Evolutionary conservation across 2,888 invertebrate species (phyloP).

Genomic region (Meta bourneti): DNA sequence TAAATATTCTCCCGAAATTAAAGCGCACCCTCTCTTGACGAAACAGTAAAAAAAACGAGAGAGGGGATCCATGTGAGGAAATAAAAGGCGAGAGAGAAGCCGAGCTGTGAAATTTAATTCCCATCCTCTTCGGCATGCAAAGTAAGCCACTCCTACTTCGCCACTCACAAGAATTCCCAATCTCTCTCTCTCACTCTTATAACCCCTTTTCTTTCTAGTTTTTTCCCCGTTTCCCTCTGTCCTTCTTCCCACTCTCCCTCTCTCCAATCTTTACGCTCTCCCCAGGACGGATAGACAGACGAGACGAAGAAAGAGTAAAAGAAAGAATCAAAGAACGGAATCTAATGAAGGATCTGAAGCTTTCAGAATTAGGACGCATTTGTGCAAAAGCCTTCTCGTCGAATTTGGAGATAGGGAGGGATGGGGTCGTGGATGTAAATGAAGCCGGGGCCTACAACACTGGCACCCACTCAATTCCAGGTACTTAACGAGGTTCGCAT

Average conservation of each 20-base stretch:
- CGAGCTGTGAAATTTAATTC: slow-evolving; percentile 76
- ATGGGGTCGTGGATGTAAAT: slow-evolving; percentile 68
- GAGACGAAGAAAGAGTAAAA: background rate
- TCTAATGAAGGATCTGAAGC: slow-evolving; percentile 75
- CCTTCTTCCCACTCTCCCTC: background rate
- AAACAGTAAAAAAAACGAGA: slow-evolving; percentile 53
- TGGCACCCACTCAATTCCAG: slow-evolving; percentile 72
- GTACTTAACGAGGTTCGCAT: slow-evolving; percentile 74
- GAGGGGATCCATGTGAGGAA: background rate
- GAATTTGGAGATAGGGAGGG: slow-evolving; percentile 23
- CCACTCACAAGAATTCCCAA: slow-evolving; percentile 27
- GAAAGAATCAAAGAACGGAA: slow-evolving; percentile 43
- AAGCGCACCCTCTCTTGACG: slow-evolving; percentile 4
- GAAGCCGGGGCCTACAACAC: slow-evolving; percentile 49
- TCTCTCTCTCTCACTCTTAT: slow-evolving; percentile 73
- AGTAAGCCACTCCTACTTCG: slow-evolving; percentile 69
- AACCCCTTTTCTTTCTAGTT: slow-evolving; percentile 42
- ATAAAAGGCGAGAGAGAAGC: slow-evolving; percentile 57
- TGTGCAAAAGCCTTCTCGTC: slow-evolving; percentile 64
- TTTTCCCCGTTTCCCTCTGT: background rate
- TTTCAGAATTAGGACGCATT: slow-evolving; percentile 72
- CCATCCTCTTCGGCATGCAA: slow-evolving; percentile 75
- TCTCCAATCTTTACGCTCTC: background rate
- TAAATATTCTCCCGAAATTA: slow-evolving; percentile 27
- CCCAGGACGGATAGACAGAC: too few species aligned